Evolutionary conservation across 2,888 invertebrate genomes (phyloP).

Genomic region (Heliconius ethilla): DNA sequence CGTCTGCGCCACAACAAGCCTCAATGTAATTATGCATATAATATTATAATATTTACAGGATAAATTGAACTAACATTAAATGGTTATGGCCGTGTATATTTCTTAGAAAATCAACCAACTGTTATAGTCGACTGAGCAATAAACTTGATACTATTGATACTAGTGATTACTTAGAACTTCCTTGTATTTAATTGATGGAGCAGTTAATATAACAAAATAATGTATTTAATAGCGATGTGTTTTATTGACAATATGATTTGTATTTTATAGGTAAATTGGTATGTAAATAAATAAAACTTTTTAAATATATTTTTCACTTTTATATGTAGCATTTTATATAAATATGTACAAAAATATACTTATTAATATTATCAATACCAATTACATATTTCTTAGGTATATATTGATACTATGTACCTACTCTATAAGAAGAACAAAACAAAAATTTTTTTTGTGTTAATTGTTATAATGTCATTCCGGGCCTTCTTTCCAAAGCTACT

Average conservation of each 20-base stretch:
- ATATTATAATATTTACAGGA: not conserved
- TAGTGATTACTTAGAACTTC: constrained; percentile 11
- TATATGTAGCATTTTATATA: not conserved
- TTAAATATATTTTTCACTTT: not conserved
- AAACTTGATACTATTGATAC: constrained; percentile 7
- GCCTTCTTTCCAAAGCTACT: constrained; percentile 57
- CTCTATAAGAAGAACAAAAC: not conserved
- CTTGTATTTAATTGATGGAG: constrained; percentile 11
- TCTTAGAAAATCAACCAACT: constrained; percentile 15
- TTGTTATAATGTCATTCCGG: not conserved
- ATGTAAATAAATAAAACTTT: not conserved
- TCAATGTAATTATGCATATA: not conserved
- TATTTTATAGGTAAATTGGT: not conserved
- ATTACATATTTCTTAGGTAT: not conserved
- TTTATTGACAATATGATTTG: not conserved
- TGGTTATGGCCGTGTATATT: constrained; percentile 2
- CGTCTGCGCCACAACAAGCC: no score
- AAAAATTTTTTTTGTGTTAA: not conserved
- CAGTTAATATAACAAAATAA: not conserved
- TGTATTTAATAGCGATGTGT: not conserved
- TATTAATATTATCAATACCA: not conserved
- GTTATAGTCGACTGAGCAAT: constrained; percentile 13
- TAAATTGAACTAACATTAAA: constrained; percentile 1
- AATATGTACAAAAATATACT: not conserved
- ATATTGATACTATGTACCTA: not conserved